Conservation (phyloP, 2,797 vertebrate genomes). For the Schizopygopsis pylzovi region DNA sequence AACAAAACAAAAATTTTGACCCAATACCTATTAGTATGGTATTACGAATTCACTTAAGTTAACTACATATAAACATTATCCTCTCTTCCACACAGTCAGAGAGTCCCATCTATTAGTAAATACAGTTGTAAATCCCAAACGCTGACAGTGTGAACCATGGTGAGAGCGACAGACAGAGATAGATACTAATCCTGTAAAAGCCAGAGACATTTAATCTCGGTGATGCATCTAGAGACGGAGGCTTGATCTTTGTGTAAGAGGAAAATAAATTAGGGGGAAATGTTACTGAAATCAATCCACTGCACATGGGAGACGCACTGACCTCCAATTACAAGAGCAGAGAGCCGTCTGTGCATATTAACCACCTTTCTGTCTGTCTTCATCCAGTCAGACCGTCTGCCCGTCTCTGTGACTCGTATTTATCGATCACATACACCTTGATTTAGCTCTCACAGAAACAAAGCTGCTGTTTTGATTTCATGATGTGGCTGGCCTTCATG, state of each 20-base stretch:
- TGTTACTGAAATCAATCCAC: constrained; percentile 52
- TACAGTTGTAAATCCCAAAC: not conserved
- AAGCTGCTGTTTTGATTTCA: not conserved
- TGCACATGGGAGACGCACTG: constrained; percentile 17
- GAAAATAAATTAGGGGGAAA: constrained; percentile 41
- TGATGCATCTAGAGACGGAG: constrained; percentile 1
- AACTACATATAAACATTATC: not conserved
- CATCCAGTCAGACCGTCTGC: not conserved
- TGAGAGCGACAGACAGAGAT: not conserved
- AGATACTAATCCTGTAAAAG: constrained; percentile 14
- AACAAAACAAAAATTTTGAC: too few species aligned
- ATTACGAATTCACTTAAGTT: not conserved
- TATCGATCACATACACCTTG: not conserved
- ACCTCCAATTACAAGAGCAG: constrained; percentile 42
- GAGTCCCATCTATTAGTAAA: not conserved
- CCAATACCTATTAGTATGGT: not conserved
- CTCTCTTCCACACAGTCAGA: not conserved
- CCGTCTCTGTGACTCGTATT: not conserved
- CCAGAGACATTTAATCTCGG: constrained; percentile 3
- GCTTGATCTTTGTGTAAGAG: constrained; percentile 37
- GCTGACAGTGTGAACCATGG: constrained; percentile 2
- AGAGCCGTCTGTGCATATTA: constrained; percentile 38
- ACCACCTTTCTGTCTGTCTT: constrained; percentile 19
- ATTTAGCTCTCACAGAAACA: not conserved
- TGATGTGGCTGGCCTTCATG: not conserved